Conservation (phyloP, 2,888 invertebrate species). For the Biston betularia region DNA sequence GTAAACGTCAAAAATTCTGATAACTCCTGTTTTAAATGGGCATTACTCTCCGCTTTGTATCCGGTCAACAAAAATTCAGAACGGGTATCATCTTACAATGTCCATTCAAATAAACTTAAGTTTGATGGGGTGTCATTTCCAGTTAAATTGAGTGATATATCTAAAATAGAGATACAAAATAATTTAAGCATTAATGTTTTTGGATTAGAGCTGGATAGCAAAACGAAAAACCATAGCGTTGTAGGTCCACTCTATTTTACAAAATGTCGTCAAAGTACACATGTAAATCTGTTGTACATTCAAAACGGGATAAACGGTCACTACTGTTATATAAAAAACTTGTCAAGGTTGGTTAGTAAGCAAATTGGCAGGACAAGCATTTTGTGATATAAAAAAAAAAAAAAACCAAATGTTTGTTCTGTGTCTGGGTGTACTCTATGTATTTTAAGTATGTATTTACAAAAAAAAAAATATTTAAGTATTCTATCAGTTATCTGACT, state of each 20-base stretch:
- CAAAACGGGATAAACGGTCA: not conserved
- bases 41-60: constrained; percentile 16
- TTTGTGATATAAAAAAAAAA: too few species aligned
- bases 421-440: too few species aligned
- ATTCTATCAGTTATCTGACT: too few species aligned
- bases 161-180: constrained; percentile 16
- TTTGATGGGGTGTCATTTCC: constrained; percentile 17
- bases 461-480: too few species aligned
- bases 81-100: constrained; percentile 8
- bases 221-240: not conserved
- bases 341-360: not conserved
- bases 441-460: too few species aligned
- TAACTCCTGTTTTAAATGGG: constrained; percentile 35
- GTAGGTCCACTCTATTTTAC: not conserved
- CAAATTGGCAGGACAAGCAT: too few species aligned
- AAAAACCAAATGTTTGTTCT: too few species aligned
- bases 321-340: not conserved
- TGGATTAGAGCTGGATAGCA: not conserved
- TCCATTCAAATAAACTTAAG: constrained; percentile 17
- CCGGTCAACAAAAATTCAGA: constrained; percentile 13
- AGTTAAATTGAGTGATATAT: constrained; percentile 14
- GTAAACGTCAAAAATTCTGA: constrained; percentile 26
- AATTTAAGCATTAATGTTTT: constrained; percentile 15
- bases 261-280: not conserved
- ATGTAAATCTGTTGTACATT: not conserved